Evolutionary conservation across 2,888 invertebrate genomes (phyloP).

Genomic region (Ceratothoa steindachneri): DNA sequence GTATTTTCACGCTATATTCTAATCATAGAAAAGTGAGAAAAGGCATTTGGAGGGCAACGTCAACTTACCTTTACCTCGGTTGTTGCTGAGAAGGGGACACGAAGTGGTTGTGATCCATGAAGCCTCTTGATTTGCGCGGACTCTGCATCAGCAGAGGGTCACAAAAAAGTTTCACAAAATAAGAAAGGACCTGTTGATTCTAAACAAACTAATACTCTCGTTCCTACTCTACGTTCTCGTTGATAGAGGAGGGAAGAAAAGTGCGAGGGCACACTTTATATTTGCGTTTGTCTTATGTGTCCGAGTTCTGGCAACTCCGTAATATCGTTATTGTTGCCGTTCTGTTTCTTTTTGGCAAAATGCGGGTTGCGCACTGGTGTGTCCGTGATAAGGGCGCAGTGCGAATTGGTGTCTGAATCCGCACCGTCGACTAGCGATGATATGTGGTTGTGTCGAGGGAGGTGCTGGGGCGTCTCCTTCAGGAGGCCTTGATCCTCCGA

Average conservation of each 20-base stretch:
- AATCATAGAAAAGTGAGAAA: too few species aligned
- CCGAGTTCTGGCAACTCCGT: conserved; percentile 30
- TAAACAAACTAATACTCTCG: too few species aligned
- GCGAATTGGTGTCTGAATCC: conserved; percentile 47
- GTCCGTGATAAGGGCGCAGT: conserved; percentile 45
- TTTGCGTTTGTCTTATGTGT: conserved; percentile 43
- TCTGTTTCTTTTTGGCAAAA: conserved; percentile 34
- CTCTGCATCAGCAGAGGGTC: too few species aligned
- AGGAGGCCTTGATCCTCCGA: conserved; percentile 18
- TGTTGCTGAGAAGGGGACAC: too few species aligned
- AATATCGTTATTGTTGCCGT: conserved; percentile 45
- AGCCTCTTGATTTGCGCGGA: too few species aligned
- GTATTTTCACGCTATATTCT: too few species aligned
- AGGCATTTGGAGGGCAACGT: too few species aligned
- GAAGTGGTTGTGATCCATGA: too few species aligned
- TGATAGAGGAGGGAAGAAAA: not conserved
- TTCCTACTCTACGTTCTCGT: not conserved
- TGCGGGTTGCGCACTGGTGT: conserved; percentile 39
- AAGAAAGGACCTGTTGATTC: too few species aligned
- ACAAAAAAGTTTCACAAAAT: too few species aligned
- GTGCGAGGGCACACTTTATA: conserved; percentile 17
- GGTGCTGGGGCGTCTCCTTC: conserved; percentile 24
- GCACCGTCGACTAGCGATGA: conserved; percentile 31
- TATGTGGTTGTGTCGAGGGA: conserved; percentile 22
- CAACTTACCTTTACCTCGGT: too few species aligned